These are phyloP conservation scores for Silurus meridionalis DNA, from an alignment of 2,113 vertebrate species.

Conservation along the genomic window DNA sequence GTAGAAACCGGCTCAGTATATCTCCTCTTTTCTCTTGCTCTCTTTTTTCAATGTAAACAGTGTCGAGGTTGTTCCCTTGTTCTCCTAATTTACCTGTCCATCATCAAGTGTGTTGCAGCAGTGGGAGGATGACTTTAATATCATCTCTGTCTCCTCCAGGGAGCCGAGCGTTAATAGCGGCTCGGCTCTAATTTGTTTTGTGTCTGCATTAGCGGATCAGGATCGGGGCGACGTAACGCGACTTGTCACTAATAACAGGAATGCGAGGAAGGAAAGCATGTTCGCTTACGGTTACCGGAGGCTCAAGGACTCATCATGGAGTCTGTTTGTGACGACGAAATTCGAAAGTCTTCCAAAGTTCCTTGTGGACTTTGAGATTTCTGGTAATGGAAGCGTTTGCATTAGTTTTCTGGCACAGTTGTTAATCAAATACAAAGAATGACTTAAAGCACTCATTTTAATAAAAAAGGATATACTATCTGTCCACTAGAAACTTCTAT, in stretches of 20 bases:
- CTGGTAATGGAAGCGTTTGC: background rate
- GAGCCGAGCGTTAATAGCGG: constrained; percentile 55
- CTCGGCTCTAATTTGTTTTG: constrained; percentile 70
- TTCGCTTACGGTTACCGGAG: background rate
- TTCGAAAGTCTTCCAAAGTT: background rate
- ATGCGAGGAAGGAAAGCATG: constrained; percentile 31
- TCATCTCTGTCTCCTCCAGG: constrained; percentile 57
- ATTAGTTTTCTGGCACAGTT: background rate
- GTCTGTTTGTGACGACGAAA: background rate
- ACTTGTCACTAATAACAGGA: constrained; percentile 34
- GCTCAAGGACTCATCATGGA: background rate
- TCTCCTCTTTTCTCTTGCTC: background rate
- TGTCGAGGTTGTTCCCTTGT: constrained; percentile 58
- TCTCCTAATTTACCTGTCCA: constrained; percentile 69
- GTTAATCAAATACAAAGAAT: background rate
- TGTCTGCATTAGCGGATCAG: constrained; percentile 51
- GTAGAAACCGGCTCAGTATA: constrained; percentile 23
- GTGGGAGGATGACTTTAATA: constrained; percentile 63
- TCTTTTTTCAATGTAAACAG: constrained; percentile 39
- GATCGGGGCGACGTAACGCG: constrained; percentile 50
- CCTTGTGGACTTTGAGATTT: background rate
- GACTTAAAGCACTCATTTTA: background rate
- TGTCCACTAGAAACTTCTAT: background rate
- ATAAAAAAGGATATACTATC: background rate
- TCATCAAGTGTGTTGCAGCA: constrained; percentile 60